A percentile compares a stretch with the other conserved stretches of the same genome.
Evolutionary conservation across 2,888 invertebrate genomes (phyloP).

Genomic region (Iphiclides podalirius): DNA sequence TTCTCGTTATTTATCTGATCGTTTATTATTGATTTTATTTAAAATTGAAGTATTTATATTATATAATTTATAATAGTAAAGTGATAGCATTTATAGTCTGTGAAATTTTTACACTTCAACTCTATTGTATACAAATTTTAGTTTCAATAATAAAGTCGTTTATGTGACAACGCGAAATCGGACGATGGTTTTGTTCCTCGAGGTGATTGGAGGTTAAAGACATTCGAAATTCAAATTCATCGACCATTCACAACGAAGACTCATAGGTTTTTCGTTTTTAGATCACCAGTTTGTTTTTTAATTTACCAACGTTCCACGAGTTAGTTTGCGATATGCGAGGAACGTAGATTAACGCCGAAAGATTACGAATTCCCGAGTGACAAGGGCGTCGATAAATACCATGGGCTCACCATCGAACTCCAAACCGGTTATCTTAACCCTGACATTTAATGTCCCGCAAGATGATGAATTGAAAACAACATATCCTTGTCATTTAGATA

Average conservation of each 20-base stretch:
- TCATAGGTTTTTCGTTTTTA: too few relatives aligned
- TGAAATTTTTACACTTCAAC: too few relatives aligned
- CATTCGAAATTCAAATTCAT: conserved; percentile 10
- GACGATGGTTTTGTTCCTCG: background rate
- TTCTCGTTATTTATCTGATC: too few relatives aligned
- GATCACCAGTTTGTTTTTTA: background rate
- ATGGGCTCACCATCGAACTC: conserved; percentile 22
- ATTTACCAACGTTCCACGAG: background rate
- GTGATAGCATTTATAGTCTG: too few relatives aligned
- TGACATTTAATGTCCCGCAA: conserved; percentile 29
- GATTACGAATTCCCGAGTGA: conserved; percentile 16
- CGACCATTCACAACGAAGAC: background rate
- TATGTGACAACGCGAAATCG: background rate
- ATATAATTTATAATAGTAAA: too few relatives aligned
- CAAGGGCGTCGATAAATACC: conserved; percentile 22
- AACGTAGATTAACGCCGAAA: conserved; percentile 3
- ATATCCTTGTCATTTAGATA: conserved; percentile 19
- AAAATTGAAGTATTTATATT: too few relatives aligned
- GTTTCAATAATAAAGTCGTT: background rate
- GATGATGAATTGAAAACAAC: conserved; percentile 17
- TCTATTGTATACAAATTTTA: too few relatives aligned
- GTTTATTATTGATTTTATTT: too few relatives aligned
- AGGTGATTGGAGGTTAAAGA: conserved; percentile 3
- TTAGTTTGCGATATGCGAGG: conserved; percentile 2
- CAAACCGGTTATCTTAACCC: conserved; percentile 28